These are phyloP conservation scores for Colostygia pectinataria DNA, from an alignment of 2,888 invertebrate genomes.

Conservation along the genomic window DNA sequence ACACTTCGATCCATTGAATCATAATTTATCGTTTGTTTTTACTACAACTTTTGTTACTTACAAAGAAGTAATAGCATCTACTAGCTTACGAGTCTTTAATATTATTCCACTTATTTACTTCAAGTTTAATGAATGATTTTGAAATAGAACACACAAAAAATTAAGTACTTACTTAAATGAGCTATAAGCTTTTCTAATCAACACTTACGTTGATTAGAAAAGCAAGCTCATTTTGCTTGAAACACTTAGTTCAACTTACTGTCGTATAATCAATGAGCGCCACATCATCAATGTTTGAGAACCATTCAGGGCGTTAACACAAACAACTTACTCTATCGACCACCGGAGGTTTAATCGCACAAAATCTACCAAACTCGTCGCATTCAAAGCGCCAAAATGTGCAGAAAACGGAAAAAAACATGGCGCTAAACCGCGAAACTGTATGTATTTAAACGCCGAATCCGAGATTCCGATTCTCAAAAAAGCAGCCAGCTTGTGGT, in stretches of 20 bases:
- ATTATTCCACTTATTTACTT: no score
- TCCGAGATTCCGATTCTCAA: conserved; percentile 70
- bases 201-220: no score
- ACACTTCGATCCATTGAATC: no score
- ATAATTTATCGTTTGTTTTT: no score
- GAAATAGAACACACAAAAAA: no score
- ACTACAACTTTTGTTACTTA: no score
- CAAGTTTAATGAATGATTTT: no score
- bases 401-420: conserved; percentile 81
- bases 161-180: no score
- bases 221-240: background rate
- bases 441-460: conserved; percentile 83
- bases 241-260: conserved; percentile 18
- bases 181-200: no score
- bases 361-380: conserved; percentile 70
- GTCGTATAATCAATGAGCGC: conserved; percentile 45
- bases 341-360: conserved; percentile 73
- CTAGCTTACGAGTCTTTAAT: no score
- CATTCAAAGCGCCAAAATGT: conserved; percentile 73
- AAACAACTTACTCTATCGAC: conserved; percentile 78
- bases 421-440: conserved; percentile 82
- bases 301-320: conserved; percentile 69
- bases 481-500: conserved; percentile 72
- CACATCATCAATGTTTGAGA: no score
- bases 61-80: no score